Evolutionary conservation across 2,797 vertebrate genomes (phyloP), one percentile per base, ranked within the genome.

Genomic region (Brachyrhaphis roseni): DNA sequence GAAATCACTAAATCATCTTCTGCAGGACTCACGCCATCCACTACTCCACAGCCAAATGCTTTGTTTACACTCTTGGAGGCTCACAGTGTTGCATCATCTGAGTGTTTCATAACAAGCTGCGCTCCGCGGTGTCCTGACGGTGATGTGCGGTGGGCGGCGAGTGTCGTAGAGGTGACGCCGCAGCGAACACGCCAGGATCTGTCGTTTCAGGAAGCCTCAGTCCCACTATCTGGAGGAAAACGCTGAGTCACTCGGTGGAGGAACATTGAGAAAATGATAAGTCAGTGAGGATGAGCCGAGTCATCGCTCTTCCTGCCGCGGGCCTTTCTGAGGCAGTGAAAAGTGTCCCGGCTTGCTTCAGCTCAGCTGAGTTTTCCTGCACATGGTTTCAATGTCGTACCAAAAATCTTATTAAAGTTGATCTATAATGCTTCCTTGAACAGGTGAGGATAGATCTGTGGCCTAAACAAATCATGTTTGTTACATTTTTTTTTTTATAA

Each of bases 211-310:
- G 80, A 87, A 89, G 81, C 85, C 73, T 66, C 76, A 8, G 83
- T 70, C 87, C 84, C 66, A 49, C 87, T 95, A 95, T 95, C 91
- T 87, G 62, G 81, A 92, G 93, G 90, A 94, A 81, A 83, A 71
- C 82, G 92, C 94, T 94, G 95, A 94, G 93, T 96, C 95, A 96
- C 84, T 57, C 86, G 46, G 41, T 77, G 81, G 82, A 79, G 86
- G 84, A 86, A 81, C 53, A 55, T 82, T 76, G 51, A 77, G 62
- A 90, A 90, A 53, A 82, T 8, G 86, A 94, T 91, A 94, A 89
- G 81, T 87, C 82, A 18, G 39, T 16, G 62, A 90, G 72, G 87
- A 92, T 86, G 89, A 92, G 93, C 88, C 23, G 57, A 89, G 82
- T 94, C 94, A 94, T 95, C 88, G 4, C 84, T 91, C 90, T 92